Percentiles rank a stretch among this genome's conserved stretches.
Evolutionary conservation across 2,113 vertebrate genomes (phyloP).

Genomic region (Ancistrus triradiatus): DNA sequence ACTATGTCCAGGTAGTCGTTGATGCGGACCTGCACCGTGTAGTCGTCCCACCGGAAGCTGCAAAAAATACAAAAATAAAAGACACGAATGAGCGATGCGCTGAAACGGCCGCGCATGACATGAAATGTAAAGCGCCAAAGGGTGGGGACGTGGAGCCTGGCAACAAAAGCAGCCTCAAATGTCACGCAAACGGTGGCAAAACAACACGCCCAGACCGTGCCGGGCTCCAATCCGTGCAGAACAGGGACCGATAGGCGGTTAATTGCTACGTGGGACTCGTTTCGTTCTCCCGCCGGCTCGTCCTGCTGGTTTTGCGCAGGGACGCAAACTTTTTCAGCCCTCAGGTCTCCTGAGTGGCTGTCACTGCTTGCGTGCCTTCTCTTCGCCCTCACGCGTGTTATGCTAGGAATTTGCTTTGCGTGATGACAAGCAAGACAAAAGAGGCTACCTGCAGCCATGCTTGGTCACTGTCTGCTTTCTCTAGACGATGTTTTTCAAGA

Average conservation of each 20-base stretch:
- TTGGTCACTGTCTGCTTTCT: neutral
- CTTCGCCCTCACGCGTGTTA: neutral
- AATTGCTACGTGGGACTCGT: neutral
- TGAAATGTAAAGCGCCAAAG: neutral
- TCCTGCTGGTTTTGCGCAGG: conserved; percentile 14
- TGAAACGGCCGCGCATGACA: no score
- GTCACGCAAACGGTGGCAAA: conserved; percentile 9
- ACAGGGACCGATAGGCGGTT: neutral
- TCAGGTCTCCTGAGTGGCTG: conserved; percentile 34
- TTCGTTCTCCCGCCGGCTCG: conserved; percentile 6
- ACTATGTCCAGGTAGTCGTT: conserved; percentile 94
- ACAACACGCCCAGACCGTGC: neutral
- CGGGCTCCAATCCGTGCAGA: neutral
- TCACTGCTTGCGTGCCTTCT: conserved; percentile 31
- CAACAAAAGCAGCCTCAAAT: no score
- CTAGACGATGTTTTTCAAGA: neutral
- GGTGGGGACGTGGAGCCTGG: neutral
- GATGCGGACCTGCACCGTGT: conserved; percentile 76
- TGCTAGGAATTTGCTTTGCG: conserved; percentile 7
- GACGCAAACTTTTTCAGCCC: neutral
- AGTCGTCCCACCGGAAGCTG: conserved; percentile 79
- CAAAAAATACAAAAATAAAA: neutral
- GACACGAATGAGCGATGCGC: no score
- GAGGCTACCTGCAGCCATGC: neutral
- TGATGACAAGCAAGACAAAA: neutral